phyloP scores from a whole-genome alignment of 2,113 vertebrate species.

The Neodon shergylaensis region DNA sequence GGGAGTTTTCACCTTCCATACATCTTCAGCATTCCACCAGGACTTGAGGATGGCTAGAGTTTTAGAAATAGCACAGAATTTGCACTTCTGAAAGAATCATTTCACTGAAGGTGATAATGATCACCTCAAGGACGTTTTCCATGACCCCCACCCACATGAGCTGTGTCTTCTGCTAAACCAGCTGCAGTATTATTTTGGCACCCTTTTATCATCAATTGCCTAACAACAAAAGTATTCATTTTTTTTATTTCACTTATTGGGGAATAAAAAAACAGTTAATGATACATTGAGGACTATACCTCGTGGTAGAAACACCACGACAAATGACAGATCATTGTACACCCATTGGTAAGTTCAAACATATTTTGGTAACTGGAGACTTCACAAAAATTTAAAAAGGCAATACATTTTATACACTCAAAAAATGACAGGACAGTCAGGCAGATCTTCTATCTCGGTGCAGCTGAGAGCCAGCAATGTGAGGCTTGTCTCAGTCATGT shows the following conservation, averaged over 20 bases:
- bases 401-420: not conserved
- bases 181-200: not conserved
- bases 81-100: not conserved
- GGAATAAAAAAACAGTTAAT: not conserved
- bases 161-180: not conserved
- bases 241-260: not conserved
- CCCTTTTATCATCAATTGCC: not conserved
- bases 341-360: slow-evolving; percentile 35
- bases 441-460: not conserved
- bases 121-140: not conserved
- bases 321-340: slow-evolving; percentile 15
- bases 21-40: not conserved
- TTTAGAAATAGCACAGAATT: not conserved
- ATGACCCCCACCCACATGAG: not conserved
- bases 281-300: not conserved
- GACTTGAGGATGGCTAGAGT: not conserved
- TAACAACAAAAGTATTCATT: not conserved
- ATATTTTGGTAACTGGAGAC: slow-evolving; percentile 10
- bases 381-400: not conserved
- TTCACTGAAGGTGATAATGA: not conserved
- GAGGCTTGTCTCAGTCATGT: not conserved
- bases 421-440: not conserved
- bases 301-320: not conserved
- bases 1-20: not conserved
- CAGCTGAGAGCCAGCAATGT: not conserved